Conservation (phyloP, 1,140 invertebrate genomes). For the Leptinotarsa lineolata region DNA sequence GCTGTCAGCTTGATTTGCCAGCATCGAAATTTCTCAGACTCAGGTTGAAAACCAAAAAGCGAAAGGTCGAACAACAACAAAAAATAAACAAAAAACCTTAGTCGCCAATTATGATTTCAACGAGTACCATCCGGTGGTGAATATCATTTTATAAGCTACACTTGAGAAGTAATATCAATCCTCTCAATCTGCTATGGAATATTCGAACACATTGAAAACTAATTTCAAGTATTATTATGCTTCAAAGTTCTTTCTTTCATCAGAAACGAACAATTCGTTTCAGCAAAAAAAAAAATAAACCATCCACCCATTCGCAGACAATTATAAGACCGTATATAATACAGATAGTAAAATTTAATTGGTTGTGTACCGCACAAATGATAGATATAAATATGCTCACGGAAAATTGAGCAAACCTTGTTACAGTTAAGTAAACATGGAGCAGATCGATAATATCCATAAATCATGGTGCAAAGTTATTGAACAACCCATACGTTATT, state of each 20-base stretch:
- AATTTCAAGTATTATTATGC: neutral
- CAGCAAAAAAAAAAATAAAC: neutral
- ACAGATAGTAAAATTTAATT: slow-evolving; percentile 33
- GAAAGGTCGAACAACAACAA: too few relatives aligned
- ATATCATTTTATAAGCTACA: too few relatives aligned
- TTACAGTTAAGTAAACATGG: slow-evolving; percentile 35
- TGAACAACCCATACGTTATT: slow-evolving; percentile 31
- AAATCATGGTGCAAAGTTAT: slow-evolving; percentile 38
- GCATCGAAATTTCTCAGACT: too few relatives aligned
- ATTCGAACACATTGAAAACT: neutral
- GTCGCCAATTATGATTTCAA: too few relatives aligned
- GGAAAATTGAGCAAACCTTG: slow-evolving; percentile 28
- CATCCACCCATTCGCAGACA: slow-evolving; percentile 1
- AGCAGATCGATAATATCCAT: slow-evolving; percentile 38
- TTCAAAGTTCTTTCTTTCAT: neutral
- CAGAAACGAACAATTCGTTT: neutral
- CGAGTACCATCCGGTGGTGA: too few relatives aligned
- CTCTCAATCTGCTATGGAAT: neutral
- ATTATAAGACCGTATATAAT: slow-evolving; percentile 22
- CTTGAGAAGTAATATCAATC: neutral
- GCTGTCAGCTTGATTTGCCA: too few relatives aligned
- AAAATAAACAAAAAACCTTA: too few relatives aligned
- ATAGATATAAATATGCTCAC: slow-evolving; percentile 34
- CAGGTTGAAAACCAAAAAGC: too few relatives aligned
- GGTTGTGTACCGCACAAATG: slow-evolving; percentile 27